Conservation (phyloP, 2,888 invertebrate species). For the Coleophora deauratella region DNA sequence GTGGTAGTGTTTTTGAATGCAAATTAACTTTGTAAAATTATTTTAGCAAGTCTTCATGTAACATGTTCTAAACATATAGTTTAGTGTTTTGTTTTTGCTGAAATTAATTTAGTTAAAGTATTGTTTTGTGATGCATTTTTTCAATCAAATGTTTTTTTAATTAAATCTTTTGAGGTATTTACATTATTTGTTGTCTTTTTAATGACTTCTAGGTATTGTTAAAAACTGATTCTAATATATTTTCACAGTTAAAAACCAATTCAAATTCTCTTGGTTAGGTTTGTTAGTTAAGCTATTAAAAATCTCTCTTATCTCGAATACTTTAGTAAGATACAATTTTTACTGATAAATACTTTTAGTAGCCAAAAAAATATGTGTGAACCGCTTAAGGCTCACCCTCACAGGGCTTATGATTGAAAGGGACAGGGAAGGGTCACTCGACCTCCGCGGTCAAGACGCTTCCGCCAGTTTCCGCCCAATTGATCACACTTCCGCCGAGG, state of each 20-base stretch:
- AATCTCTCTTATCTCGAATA: too few relatives aligned
- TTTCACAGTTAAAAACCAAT: too few relatives aligned
- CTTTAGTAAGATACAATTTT: too few relatives aligned
- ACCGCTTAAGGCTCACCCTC: slow-evolving; percentile 21
- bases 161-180: not conserved
- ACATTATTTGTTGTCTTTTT: too few relatives aligned
- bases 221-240: too few relatives aligned
- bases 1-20: too few relatives aligned
- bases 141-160: too few relatives aligned
- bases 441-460: slow-evolving; percentile 54
- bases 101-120: not conserved
- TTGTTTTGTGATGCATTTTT: not conserved
- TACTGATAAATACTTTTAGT: not conserved
- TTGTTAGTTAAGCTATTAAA: too few relatives aligned
- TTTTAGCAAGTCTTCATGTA: too few relatives aligned
- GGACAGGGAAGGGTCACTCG: slow-evolving; percentile 60
- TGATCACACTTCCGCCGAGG: slow-evolving; percentile 30
- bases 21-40: too few relatives aligned
- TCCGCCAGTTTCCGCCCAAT: slow-evolving; percentile 51
- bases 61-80: too few relatives aligned
- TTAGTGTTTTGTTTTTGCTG: not conserved
- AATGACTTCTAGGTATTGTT: not conserved
- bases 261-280: too few relatives aligned
- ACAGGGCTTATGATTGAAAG: slow-evolving; percentile 46
- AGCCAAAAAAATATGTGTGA: not conserved